Conservation (phyloP, 1,140 invertebrate species). For the Bombyx mori region ASM3026992v2 NC_085115.1:4070501-4071000, state of each 20-base stretch:
- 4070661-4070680: constrained; percentile 59
- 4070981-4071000: too few species aligned
- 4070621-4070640: constrained; percentile 60
- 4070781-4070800: too few species aligned
- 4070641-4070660: constrained; percentile 68
- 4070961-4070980: too few species aligned
- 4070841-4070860: background rate
- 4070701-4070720: constrained; percentile 35
- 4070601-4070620: constrained; percentile 60
- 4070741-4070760: too few species aligned
- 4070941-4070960: too few species aligned
- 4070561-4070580: constrained; percentile 58
- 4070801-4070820: too few species aligned
- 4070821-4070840: background rate
- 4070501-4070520: constrained; percentile 29
- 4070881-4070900: background rate
- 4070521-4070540: constrained; percentile 40
- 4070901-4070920: too few species aligned
- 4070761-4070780: too few species aligned
- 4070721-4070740: too few species aligned
- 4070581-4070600: constrained; percentile 29
- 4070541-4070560: constrained; percentile 47
- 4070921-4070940: too few species aligned
- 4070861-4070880: background rate
- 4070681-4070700: constrained; percentile 63